Base-by-base conservation (phyloP, 2,888 invertebrate genomes). In the Pteria penguin region DNA sequence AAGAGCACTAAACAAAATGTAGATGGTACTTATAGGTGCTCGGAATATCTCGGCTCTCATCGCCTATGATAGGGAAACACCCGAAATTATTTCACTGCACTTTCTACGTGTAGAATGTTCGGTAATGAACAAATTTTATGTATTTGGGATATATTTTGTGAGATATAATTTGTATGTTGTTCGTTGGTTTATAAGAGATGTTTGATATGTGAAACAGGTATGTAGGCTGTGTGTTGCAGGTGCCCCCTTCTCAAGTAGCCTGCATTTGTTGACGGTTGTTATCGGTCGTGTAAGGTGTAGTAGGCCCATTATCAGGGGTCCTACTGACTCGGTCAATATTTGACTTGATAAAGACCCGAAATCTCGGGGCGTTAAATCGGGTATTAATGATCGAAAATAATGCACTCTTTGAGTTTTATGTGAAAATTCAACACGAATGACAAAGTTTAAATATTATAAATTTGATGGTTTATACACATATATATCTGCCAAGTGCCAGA, bases 301-400 rank as follows among this genome's bases (percentile, higher is more conserved):
- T 26, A 57, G 36, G 52, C 26, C 26, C 14, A 29, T 45, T 61
- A 70, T 70, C 60, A 29, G 32, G 61, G 62, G 52, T 33, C 75
- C 36, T 58, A 29, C 63, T 29, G 70, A 57, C 57, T 75, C 70
- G 52, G 75, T 75, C 75, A 75, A 75, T 70, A 75, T 65, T 57
- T 62, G 65, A 55, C 24, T 31, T 32, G 68, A 68, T 68, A 68
- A 68, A 55, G 57, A 57, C 60, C 57, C 29, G n/a, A n/a, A n/a
- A 57, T 22, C 26, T 31, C 31, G 33, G 31, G n/a, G 68, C 68
- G 54, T 55, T 55, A 68, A 68, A 57, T 55, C 54, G 68, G 57
- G 31, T 57, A 52, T 68, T 68, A 68, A 68, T 57, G 31, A 57
- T 55, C 68, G 31, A 26, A n/a, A 57, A 52, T 29, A 68, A 52